These are phyloP conservation scores for Dicranocentrus wangi DNA, from an alignment of 2,888 invertebrate genomes.

Conservation along the genomic window DNA sequence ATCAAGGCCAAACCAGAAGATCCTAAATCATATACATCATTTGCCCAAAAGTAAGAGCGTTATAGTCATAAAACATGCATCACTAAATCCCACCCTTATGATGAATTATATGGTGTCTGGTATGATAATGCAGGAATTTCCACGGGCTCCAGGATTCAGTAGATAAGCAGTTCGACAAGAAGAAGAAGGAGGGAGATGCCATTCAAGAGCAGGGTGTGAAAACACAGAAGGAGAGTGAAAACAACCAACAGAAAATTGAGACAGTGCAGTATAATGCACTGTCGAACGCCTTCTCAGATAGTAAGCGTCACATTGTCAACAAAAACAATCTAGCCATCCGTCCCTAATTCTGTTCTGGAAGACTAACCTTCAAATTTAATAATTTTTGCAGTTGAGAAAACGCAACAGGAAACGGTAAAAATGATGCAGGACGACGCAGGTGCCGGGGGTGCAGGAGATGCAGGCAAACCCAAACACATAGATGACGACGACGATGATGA, in stretches of 20 bases:
- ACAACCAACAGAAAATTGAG: neutral
- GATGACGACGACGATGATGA: conserved; percentile 11
- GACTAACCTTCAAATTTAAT: no score
- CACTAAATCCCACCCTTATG: neutral
- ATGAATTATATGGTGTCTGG: no score
- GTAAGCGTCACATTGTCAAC: conserved; percentile 7
- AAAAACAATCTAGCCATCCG: no score
- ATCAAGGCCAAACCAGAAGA: conserved; percentile 19
- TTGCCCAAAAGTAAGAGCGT: neutral
- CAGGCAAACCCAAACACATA: neutral
- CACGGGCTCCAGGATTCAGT: conserved; percentile 24
- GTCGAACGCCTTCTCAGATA: neutral
- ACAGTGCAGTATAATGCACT: conserved; percentile 17
- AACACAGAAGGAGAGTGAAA: neutral
- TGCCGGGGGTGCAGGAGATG: neutral
- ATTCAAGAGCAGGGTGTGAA: conserved; percentile 1
- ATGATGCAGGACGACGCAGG: neutral
- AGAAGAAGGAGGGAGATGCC: conserved; percentile 26
- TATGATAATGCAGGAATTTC: conserved; percentile 31
- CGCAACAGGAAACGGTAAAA: neutral
- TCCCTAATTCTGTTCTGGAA: no score
- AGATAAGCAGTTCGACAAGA: conserved; percentile 32
- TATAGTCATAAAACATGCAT: neutral
- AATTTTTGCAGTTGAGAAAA: conserved; percentile 11
- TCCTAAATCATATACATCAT: conserved; percentile 12